A percentile compares a stretch with the other conserved stretches of the same genome.
These are phyloP conservation scores for Slavum lentiscoides DNA, from an alignment of 2,888 invertebrate genomes.

Conservation along the genomic window DNA sequence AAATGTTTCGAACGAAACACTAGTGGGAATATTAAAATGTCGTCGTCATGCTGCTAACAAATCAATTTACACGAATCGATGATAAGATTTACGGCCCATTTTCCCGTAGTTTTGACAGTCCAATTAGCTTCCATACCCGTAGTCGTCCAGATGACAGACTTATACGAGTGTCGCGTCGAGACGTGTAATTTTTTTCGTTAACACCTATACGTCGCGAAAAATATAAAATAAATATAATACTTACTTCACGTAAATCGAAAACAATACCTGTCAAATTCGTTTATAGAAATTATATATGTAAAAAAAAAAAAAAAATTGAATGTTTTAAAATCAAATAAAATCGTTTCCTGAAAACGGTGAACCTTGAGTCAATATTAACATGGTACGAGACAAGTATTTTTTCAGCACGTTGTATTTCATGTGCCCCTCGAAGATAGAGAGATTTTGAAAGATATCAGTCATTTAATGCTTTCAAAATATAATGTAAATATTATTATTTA, in stretches of 20 bases:
- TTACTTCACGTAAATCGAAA: background rate
- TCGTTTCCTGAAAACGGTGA: background rate
- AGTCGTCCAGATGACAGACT: background rate
- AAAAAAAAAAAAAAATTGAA: background rate
- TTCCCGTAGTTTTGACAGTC: background rate
- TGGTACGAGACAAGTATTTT: background rate
- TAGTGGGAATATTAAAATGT: background rate
- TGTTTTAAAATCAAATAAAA: background rate
- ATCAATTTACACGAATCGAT: background rate
- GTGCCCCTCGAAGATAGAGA: background rate
- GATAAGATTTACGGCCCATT: background rate
- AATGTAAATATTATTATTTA: conserved; percentile 6
- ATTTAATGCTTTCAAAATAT: conserved; percentile 6
- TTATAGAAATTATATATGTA: too few relatives aligned
- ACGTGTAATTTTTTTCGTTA: too few relatives aligned
- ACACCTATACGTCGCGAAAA: background rate
- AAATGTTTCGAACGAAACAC: background rate
- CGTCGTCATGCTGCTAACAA: background rate
- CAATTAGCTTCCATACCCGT: background rate
- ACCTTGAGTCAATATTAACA: background rate
- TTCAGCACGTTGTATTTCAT: background rate
- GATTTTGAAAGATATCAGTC: conserved; percentile 2
- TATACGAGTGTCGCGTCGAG: background rate
- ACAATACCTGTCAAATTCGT: background rate
- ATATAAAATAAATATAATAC: background rate